phyloP scores from a whole-genome alignment of 2,113 vertebrate genomes.

The Catagonus wagneri region DNA sequence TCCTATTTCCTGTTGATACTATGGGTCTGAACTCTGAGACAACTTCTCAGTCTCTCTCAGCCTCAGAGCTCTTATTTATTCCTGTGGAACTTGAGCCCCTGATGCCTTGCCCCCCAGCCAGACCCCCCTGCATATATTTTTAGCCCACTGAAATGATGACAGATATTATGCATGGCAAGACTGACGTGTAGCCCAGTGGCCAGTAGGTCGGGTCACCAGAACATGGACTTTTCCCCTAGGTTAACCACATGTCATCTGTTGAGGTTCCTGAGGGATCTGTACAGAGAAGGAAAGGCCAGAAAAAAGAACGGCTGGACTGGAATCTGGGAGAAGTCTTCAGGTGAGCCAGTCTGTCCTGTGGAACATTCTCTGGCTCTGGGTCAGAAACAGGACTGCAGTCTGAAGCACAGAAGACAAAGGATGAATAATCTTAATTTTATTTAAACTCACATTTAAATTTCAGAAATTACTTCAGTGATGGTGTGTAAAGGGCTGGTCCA shows the following conservation, averaged over 20 bases:
- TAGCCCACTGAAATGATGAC: neutral
- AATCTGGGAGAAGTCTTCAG: neutral
- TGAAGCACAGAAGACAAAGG: neutral
- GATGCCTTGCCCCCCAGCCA: neutral
- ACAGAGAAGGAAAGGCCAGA: neutral
- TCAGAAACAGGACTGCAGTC: neutral
- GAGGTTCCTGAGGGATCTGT: neutral
- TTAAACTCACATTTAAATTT: neutral
- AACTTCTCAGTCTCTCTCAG: neutral
- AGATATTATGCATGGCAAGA: neutral
- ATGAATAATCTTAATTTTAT: neutral
- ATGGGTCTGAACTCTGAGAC: neutral
- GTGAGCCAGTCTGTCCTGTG: neutral
- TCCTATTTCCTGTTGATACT: neutral
- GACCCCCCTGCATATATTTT: neutral
- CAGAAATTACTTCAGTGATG: neutral
- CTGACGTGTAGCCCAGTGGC: neutral
- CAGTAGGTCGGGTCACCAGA: neutral
- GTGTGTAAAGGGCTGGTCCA: neutral
- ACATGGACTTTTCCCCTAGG: neutral
- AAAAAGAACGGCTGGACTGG: neutral
- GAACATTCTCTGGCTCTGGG: neutral
- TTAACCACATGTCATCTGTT: neutral
- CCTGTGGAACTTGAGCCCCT: neutral
- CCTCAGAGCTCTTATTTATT: neutral